These are phyloP conservation scores for Cheumatopsyche charites DNA, from an alignment of 1,140 invertebrate genomes.

Conservation along the genomic window DNA sequence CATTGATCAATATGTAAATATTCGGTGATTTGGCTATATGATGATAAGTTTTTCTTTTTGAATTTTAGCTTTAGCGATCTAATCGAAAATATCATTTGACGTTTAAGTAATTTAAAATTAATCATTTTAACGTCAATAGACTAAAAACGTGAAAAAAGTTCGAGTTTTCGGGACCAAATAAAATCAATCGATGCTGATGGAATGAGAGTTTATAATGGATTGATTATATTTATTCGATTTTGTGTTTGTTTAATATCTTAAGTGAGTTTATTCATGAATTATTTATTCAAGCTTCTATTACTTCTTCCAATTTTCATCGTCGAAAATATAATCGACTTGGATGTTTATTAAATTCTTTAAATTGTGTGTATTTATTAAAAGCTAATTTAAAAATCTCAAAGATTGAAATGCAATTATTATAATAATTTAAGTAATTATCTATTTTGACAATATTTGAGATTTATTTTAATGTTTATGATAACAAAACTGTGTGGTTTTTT, in stretches of 20 bases:
- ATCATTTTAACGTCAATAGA: constrained; percentile 9
- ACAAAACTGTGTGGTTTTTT: not conserved
- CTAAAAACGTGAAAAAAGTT: not conserved
- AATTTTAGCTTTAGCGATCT: constrained; percentile 6
- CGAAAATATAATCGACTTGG: not conserved
- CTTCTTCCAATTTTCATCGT: not conserved
- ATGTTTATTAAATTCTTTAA: not conserved
- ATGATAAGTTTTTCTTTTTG: not conserved
- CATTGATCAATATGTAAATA: not conserved
- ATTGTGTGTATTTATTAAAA: not conserved
- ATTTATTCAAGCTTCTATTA: not conserved
- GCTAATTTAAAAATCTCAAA: too few relatives aligned
- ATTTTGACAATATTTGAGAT: too few relatives aligned
- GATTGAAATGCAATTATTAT: too few relatives aligned
- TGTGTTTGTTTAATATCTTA: not conserved
- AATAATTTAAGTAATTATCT: too few relatives aligned
- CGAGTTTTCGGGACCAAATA: constrained; percentile 19
- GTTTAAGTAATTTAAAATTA: not conserved
- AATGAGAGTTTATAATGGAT: too few relatives aligned
- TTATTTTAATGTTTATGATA: not conserved
- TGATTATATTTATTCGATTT: not conserved
- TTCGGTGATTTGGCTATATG: too few relatives aligned
- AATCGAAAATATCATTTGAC: constrained; percentile 15
- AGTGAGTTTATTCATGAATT: not conserved
- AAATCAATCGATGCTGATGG: not conserved